A percentile compares a stretch with the other conserved stretches of the same genome.
These are phyloP conservation scores for Mormyrus iriodes DNA, from an alignment of 2,113 vertebrate genomes.

Conservation along the genomic window DNA sequence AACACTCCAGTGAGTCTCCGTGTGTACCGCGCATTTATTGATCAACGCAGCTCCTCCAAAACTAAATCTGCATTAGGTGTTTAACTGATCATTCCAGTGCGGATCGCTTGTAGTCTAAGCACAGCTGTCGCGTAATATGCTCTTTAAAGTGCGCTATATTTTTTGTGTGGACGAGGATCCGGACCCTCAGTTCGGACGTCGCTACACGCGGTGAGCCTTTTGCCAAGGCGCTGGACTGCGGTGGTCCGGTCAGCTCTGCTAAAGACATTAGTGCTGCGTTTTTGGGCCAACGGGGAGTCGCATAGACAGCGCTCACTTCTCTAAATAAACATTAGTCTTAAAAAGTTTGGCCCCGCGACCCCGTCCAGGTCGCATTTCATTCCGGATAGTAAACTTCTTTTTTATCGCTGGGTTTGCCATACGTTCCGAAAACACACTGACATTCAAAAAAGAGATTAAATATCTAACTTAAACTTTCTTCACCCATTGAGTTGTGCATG, in stretches of 20 bases:
- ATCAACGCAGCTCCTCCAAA: too few relatives aligned
- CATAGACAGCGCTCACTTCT: constrained; percentile 89
- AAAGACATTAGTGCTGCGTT: constrained; percentile 82
- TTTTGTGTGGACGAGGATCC: background rate
- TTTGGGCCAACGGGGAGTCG: constrained; percentile 72
- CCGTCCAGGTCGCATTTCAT: constrained; percentile 78
- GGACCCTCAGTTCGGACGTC: constrained; percentile 14
- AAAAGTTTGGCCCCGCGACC: constrained; percentile 95
- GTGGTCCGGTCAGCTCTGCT: constrained; percentile 63
- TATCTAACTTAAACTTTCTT: constrained; percentile 48
- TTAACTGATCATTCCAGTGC: background rate
- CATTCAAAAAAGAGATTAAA: constrained; percentile 47
- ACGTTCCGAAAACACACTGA: constrained; percentile 53
- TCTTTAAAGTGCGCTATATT: constrained; percentile 5
- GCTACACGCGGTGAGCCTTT: constrained; percentile 9
- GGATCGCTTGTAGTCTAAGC: background rate
- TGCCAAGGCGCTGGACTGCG: constrained; percentile 46
- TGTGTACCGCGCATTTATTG: background rate
- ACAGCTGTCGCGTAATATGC: background rate
- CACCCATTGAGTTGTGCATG: constrained; percentile 40
- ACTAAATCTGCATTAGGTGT: background rate
- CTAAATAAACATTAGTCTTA: constrained; percentile 99
- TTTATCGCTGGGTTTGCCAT: constrained; percentile 56
- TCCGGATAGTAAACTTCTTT: constrained; percentile 61
- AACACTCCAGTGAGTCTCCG: constrained; percentile 15